phyloP scores from a whole-genome alignment of 1,140 invertebrate species.

The Saccostrea cuccullata region DNA sequence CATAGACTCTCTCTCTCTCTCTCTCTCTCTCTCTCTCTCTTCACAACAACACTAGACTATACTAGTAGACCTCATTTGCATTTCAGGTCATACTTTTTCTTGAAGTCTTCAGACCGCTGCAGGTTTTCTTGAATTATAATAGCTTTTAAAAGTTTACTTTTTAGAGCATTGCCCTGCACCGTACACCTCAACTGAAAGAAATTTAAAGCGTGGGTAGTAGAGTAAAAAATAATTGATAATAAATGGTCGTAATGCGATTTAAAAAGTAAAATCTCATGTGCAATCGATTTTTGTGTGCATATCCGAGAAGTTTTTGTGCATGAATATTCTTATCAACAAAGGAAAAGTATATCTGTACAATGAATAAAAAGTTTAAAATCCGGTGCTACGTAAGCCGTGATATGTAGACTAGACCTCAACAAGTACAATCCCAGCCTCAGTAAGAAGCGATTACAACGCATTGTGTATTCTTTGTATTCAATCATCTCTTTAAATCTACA shows the following conservation, averaged over 20 bases:
- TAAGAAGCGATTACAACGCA: neutral
- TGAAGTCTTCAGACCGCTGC: too few species aligned
- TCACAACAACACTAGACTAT: too few species aligned
- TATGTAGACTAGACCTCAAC: neutral
- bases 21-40: too few species aligned
- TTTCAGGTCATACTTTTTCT: too few species aligned
- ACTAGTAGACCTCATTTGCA: too few species aligned
- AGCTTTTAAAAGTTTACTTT: neutral
- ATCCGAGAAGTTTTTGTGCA: neutral
- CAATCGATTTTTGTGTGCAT: constrained; percentile 17
- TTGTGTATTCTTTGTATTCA: neutral
- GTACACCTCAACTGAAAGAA: too few species aligned
- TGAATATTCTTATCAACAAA: constrained; percentile 6
- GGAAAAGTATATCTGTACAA: neutral
- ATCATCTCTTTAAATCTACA: constrained; percentile 13
- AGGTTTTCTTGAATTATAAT: neutral
- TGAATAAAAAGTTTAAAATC: constrained; percentile 10
- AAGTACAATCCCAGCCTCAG: neutral
- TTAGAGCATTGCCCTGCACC: neutral
- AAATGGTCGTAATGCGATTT: neutral
- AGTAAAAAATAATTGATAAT: neutral
- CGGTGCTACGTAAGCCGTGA: neutral
- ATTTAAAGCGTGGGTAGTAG: too few species aligned
- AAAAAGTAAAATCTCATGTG: constrained; percentile 13
- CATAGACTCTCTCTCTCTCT: too few species aligned